These are phyloP conservation scores for Zaprionus nigranus DNA, from an alignment of 1,140 invertebrate genomes.

Conservation along the genomic window DNA sequence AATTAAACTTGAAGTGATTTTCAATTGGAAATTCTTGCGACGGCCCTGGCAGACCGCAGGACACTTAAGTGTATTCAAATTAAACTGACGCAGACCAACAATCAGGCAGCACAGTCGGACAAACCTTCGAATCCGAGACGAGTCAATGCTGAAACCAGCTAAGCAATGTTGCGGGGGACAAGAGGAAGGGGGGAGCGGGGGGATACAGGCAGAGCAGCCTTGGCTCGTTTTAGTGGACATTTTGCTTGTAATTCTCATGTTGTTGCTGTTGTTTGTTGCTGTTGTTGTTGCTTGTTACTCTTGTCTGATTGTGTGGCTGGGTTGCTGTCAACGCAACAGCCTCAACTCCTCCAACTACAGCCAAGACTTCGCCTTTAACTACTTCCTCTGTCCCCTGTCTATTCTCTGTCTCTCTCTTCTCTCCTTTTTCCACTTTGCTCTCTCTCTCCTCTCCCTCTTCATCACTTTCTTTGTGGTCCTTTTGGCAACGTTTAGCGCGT, in stretches of 20 bases:
- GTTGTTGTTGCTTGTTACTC: slow-evolving; percentile 34
- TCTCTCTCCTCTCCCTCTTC: slow-evolving; percentile 9
- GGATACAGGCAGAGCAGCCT: neutral
- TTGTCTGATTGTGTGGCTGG: slow-evolving; percentile 52
- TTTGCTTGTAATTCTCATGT: slow-evolving; percentile 13
- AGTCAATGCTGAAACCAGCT: slow-evolving; percentile 37
- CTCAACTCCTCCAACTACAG: slow-evolving; percentile 7
- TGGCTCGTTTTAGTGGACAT: slow-evolving; percentile 45
- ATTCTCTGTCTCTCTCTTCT: neutral
- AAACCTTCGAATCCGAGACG: slow-evolving; percentile 36
- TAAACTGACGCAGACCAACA: slow-evolving; percentile 76
- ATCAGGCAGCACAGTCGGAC: slow-evolving; percentile 35
- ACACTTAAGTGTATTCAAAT: slow-evolving; percentile 83
- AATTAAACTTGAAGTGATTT: slow-evolving; percentile 83
- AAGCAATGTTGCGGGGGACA: slow-evolving; percentile 14
- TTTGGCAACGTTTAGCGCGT: slow-evolving; percentile 75
- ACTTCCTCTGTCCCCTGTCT: neutral
- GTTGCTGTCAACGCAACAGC: slow-evolving; percentile 42
- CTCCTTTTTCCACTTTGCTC: neutral
- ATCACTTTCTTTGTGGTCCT: slow-evolving; percentile 51
- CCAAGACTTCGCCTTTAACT: neutral
- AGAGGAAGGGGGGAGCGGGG: neutral
- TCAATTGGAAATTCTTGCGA: slow-evolving; percentile 81
- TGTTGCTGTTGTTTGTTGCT: slow-evolving; percentile 39
- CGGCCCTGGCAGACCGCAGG: slow-evolving; percentile 72